A percentile compares a stretch with the other conserved stretches of the same genome.
Evolutionary conservation across 2,888 invertebrate species (phyloP).

Genomic region (Cephonodes hylas): DNA sequence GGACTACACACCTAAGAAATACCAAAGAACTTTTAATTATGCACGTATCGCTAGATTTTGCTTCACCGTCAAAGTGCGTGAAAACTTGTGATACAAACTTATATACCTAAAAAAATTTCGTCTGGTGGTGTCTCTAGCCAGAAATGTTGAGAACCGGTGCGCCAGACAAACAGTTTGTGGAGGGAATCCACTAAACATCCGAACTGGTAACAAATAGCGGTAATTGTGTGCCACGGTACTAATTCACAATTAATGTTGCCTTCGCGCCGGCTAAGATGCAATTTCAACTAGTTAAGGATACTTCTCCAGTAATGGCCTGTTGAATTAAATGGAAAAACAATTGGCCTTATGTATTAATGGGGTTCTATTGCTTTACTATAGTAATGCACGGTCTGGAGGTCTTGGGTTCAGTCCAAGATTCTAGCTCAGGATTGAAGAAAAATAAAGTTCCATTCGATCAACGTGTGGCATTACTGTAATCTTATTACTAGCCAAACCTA

Average conservation of each 20-base stretch:
- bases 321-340: slow-evolving; percentile 10
- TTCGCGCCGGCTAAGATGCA: slow-evolving; percentile 12
- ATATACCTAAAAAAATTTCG: too few relatives aligned
- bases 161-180: slow-evolving; percentile 9
- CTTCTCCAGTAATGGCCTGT: slow-evolving; percentile 5
- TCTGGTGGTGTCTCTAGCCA: neutral
- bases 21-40: too few relatives aligned
- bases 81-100: too few relatives aligned
- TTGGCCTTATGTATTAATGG: neutral
- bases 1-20: too few relatives aligned
- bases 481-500: too few relatives aligned
- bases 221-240: slow-evolving; percentile 47
- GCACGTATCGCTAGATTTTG: too few relatives aligned
- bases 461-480: too few relatives aligned
- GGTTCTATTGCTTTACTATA: neutral
- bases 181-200: slow-evolving; percentile 12
- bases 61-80: too few relatives aligned
- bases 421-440: too few relatives aligned
- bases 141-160: neutral
- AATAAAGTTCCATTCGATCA: too few relatives aligned
- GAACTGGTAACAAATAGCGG: slow-evolving; percentile 52
- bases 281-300: slow-evolving; percentile 9
- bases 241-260: slow-evolving; percentile 63
- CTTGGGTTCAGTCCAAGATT: too few relatives aligned
- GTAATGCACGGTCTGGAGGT: too few relatives aligned